Conservation (phyloP, 2,888 invertebrate genomes). For the Harpalus rufipes region DNA sequence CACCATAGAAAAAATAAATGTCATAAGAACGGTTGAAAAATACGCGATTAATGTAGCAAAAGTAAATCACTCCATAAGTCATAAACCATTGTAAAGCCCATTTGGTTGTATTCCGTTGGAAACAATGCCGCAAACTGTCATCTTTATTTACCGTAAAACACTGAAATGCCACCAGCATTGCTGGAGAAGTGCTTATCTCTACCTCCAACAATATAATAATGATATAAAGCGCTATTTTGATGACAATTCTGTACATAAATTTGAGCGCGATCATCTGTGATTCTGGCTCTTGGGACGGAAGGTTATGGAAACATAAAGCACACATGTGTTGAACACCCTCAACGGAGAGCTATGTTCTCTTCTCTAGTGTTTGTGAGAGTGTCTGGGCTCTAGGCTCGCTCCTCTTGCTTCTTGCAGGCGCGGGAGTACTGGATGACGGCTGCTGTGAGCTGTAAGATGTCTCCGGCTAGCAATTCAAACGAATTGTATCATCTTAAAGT, state of each 20-base stretch:
- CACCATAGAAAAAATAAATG: conserved; percentile 23
- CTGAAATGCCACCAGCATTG: conserved; percentile 52
- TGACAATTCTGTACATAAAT: conserved; percentile 60
- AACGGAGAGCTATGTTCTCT: conserved; percentile 1
- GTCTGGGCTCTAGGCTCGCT: not conserved
- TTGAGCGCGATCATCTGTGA: conserved; percentile 57
- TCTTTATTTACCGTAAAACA: conserved; percentile 56
- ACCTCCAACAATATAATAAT: conserved; percentile 55
- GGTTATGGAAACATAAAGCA: conserved; percentile 67
- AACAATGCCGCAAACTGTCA: conserved; percentile 49
- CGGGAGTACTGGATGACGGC: conserved; percentile 45
- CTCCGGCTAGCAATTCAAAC: conserved; percentile 68
- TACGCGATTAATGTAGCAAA: conserved; percentile 37
- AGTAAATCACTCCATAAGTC: conserved; percentile 33
- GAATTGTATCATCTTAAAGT: conserved; percentile 44
- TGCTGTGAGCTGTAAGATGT: conserved; percentile 69
- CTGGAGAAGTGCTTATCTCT: conserved; percentile 56
- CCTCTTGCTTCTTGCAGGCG: conserved; percentile 1
- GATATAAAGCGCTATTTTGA: conserved; percentile 62
- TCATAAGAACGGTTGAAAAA: conserved; percentile 13
- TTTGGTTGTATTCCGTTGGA: conserved; percentile 19
- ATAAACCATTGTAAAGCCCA: conserved; percentile 39
- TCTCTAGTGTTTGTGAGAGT: conserved; percentile 11
- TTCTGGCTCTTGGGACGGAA: conserved; percentile 58
- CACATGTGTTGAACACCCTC: conserved; percentile 73